Percentiles rank a stretch among this genome's conserved stretches.
phyloP scores from a whole-genome alignment of 2,797 vertebrate species.

The Pipistrellus nathusii region DNA sequence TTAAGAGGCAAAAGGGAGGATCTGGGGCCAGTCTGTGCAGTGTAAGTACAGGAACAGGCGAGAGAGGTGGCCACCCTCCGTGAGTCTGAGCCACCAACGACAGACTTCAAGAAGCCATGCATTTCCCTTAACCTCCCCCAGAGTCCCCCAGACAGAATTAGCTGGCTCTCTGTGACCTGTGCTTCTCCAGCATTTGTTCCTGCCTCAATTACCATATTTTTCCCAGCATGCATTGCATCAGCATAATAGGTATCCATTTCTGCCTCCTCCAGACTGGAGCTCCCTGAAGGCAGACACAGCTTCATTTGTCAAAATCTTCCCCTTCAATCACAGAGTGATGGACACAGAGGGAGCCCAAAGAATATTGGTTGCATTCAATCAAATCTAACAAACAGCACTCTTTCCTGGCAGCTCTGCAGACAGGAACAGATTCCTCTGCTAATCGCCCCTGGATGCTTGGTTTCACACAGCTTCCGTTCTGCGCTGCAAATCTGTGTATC shows the following conservation, averaged over 20 bases:
- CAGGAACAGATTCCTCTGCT: background rate
- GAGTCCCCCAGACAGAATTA: background rate
- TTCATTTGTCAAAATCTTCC: background rate
- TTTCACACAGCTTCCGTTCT: background rate
- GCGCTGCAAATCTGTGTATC: background rate
- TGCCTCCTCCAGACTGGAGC: background rate
- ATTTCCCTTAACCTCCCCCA: background rate
- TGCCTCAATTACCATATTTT: background rate
- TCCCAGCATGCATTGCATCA: background rate
- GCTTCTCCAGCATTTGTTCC: background rate
- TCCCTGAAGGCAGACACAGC: background rate
- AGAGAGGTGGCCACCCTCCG: background rate
- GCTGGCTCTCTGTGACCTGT: background rate
- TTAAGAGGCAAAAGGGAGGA: background rate
- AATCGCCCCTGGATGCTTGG: background rate
- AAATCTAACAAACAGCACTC: background rate
- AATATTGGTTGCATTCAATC: background rate
- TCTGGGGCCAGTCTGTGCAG: background rate
- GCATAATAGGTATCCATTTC: rapidly evolving
- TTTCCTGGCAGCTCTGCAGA: background rate
- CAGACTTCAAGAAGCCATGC: background rate
- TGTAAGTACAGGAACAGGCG: rapidly evolving
- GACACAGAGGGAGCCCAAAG: background rate
- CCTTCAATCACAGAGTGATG: rapidly evolving
- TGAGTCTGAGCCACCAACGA: background rate